A percentile compares a stretch with the other conserved stretches of the same genome.
Conservation (phyloP, 2,113 vertebrate genomes). For the Ptilonorhynchus violaceus region DNA sequence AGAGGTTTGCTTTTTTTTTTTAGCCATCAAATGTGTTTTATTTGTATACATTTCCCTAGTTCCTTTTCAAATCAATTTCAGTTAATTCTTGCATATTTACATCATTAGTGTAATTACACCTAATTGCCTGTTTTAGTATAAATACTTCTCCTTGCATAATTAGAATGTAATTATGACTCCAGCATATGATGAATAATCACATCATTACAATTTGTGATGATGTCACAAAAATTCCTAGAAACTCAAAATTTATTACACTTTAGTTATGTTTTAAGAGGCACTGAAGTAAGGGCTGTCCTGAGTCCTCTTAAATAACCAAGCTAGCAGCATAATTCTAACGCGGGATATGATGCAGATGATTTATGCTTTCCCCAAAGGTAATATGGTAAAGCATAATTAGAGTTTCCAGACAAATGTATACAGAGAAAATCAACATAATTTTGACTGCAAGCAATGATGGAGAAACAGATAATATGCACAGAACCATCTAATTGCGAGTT, state of each 20-base stretch:
- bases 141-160: constrained; percentile 73
- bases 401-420: background rate
- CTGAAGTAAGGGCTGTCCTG: background rate
- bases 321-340: background rate
- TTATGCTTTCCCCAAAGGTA: background rate
- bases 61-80: constrained; percentile 69
- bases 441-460: background rate
- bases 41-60: constrained; percentile 61
- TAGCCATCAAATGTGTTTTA: constrained; percentile 21
- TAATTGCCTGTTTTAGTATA: constrained; percentile 76
- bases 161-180: constrained; percentile 66
- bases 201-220: constrained; percentile 67
- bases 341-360: background rate
- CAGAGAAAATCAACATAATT: background rate
- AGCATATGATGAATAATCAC: constrained; percentile 61
- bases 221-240: constrained; percentile 61
- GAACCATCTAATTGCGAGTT: background rate
- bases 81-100: constrained; percentile 63
- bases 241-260: background rate
- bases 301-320: background rate
- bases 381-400: background rate
- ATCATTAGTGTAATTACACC: constrained; percentile 68
- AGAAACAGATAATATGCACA: background rate
- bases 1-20: background rate
- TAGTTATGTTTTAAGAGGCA: background rate